Evolutionary conservation across 2,888 invertebrate species (phyloP).

Genomic region (Morpho achilles): DNA sequence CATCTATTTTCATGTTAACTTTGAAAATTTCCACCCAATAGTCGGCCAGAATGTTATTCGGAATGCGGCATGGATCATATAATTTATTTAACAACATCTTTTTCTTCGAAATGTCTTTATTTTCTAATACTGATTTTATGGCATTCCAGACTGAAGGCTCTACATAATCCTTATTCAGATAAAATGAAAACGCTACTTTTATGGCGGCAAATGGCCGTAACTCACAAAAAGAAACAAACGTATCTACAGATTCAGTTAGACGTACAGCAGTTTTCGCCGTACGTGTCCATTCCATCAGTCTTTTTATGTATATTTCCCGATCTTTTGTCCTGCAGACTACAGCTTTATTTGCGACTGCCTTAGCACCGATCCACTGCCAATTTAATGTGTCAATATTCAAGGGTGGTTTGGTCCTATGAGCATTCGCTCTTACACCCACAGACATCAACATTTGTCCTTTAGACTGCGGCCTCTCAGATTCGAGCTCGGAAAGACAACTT

Average conservation of each 20-base stretch:
- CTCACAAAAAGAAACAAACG: slow-evolving; percentile 32
- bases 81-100: slow-evolving; percentile 15
- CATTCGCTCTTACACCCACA: slow-evolving; percentile 40
- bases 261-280: slow-evolving; percentile 40
- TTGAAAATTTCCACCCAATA: slow-evolving; percentile 41
- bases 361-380: slow-evolving; percentile 44
- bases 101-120: slow-evolving; percentile 30
- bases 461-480: slow-evolving; percentile 20
- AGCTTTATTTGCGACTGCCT: slow-evolving; percentile 44
- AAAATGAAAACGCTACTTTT: slow-evolving; percentile 37
- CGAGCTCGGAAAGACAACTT: slow-evolving; percentile 26
- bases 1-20: slow-evolving; percentile 28
- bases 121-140: slow-evolving; percentile 37
- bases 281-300: slow-evolving; percentile 37
- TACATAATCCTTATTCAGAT: slow-evolving; percentile 27
- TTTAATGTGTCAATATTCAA: slow-evolving; percentile 37
- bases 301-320: slow-evolving; percentile 31
- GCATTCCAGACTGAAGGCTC: slow-evolving; percentile 43
- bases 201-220: slow-evolving; percentile 40
- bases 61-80: slow-evolving; percentile 33
- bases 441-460: slow-evolving; percentile 27
- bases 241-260: slow-evolving; percentile 35
- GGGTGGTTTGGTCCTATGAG: slow-evolving; percentile 40
- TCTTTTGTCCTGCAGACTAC: slow-evolving; percentile 35
- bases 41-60: slow-evolving; percentile 38